These are phyloP conservation scores for Brachionichthys hirsutus DNA, from an alignment of 2,113 vertebrate species.

Conservation along the genomic window DNA sequence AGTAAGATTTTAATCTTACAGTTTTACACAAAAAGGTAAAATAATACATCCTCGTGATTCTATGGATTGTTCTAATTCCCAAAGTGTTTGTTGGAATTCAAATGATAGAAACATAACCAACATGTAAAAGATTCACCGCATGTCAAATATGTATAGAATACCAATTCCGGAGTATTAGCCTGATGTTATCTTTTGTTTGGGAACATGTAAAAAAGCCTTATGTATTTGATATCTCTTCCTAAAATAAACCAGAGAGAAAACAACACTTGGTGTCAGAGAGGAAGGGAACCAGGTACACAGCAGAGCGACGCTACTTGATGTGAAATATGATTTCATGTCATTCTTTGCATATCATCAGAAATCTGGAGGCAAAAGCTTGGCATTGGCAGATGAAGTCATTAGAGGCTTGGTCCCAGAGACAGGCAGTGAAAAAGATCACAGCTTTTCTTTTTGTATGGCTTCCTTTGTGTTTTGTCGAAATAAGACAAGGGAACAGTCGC, in stretches of 20 bases:
- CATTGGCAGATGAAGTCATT: constrained; percentile 37
- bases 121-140: too few relatives aligned
- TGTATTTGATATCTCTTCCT: constrained; percentile 1
- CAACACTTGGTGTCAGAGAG: not conserved
- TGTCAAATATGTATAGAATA: constrained; percentile 14
- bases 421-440: constrained; percentile 36
- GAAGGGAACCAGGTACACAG: not conserved
- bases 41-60: too few relatives aligned
- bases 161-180: constrained; percentile 7
- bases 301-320: not conserved
- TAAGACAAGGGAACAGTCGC: constrained; percentile 34
- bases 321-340: constrained; percentile 16
- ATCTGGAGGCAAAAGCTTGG: constrained; percentile 23
- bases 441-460: constrained; percentile 31
- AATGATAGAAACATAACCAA: too few relatives aligned
- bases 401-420: constrained; percentile 21
- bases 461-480: constrained; percentile 47
- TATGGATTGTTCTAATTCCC: too few relatives aligned
- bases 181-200: not conserved
- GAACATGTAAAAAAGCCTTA: constrained; percentile 14
- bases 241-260: constrained; percentile 25
- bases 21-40: too few relatives aligned
- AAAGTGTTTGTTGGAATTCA: too few relatives aligned
- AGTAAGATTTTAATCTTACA: too few relatives aligned
- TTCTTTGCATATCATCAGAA: constrained; percentile 29